Conservation (phyloP, 1,140 invertebrate species). For the Lepidurus packardi region DNA sequence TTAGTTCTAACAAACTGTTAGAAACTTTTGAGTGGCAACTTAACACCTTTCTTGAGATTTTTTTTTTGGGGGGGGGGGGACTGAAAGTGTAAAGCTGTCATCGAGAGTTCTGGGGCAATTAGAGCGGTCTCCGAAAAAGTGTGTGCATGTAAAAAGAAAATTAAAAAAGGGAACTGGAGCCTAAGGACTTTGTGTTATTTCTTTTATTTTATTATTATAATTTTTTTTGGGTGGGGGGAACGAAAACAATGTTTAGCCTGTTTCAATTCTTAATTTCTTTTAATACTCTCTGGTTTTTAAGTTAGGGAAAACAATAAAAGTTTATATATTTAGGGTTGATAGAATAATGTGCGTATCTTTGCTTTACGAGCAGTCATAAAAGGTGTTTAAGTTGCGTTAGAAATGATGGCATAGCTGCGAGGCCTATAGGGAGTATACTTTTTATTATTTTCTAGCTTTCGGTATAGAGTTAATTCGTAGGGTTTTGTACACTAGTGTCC, state of each 20-base stretch:
- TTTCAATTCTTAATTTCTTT: constrained; percentile 3
- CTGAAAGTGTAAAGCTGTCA: neutral
- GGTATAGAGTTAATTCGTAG: no score
- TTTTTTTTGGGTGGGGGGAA: no score
- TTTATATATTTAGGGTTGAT: neutral
- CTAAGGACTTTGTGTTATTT: neutral
- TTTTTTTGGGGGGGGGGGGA: neutral
- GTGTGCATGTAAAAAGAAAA: neutral
- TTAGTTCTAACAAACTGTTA: neutral
- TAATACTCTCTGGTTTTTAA: neutral
- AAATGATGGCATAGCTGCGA: neutral
- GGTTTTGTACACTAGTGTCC: no score
- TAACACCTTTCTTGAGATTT: neutral
- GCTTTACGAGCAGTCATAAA: constrained; percentile 9
- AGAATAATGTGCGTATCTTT: constrained; percentile 19
- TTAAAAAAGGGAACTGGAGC: neutral
- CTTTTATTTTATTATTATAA: no score
- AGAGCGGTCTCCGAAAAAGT: neutral
- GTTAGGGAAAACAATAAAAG: neutral
- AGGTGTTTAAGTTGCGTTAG: constrained; percentile 9
- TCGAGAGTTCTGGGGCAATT: neutral
- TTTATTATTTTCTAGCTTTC: neutral
- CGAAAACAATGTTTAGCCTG: neutral
- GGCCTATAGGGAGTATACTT: neutral
- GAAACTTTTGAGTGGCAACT: neutral